Percentiles rank a stretch among this genome's conserved stretches.
These are phyloP conservation scores for Eciton burchellii DNA, from an alignment of 1,140 invertebrate species.

Conservation along the genomic window DNA sequence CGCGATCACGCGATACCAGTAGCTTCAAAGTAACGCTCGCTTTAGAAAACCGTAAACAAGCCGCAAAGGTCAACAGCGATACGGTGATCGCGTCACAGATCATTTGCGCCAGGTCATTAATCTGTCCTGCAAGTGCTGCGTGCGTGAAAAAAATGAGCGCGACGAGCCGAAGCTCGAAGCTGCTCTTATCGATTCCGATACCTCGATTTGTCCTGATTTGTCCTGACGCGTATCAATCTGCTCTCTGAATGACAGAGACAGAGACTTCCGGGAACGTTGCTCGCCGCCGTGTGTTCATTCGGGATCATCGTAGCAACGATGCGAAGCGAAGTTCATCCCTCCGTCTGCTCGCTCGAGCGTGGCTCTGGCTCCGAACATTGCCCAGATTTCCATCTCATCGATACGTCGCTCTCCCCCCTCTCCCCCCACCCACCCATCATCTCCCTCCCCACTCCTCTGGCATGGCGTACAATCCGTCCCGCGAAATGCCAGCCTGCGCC, in stretches of 20 bases:
- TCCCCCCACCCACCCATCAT: too few species aligned
- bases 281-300: not conserved
- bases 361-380: not conserved
- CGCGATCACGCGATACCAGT: not conserved
- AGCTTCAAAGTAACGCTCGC: constrained; percentile 7
- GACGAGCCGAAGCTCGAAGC: not conserved
- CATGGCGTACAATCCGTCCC: not conserved
- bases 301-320: not conserved
- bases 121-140: not conserved
- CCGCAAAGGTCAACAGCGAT: not conserved
- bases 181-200: not conserved
- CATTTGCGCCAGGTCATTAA: constrained; percentile 24
- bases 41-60: constrained; percentile 18
- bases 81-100: not conserved
- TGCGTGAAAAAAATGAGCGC: not conserved
- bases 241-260: not conserved
- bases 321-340: not conserved
- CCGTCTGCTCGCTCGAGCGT: not conserved
- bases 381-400: constrained; percentile 37
- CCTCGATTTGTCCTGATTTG: not conserved
- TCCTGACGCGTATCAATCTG: not conserved
- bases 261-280: not conserved
- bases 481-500: too few species aligned
- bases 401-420: not conserved
- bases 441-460: too few species aligned